Evolutionary conservation across 1,140 invertebrate species (phyloP), one percentile per base, ranked within the genome.

Genomic region (Maconellicoccus hirsutus): DNA sequence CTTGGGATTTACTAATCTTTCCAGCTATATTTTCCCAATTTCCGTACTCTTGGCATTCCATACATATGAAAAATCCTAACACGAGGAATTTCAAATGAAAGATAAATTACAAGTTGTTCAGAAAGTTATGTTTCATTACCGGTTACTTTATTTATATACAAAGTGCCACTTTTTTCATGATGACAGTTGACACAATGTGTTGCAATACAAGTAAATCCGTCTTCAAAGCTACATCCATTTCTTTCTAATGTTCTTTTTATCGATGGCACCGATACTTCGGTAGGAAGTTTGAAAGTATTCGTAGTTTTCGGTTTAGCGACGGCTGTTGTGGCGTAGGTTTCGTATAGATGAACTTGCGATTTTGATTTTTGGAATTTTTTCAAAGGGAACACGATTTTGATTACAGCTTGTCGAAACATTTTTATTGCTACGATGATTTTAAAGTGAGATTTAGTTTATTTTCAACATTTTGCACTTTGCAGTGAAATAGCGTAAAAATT

Each of bases 101-200:
- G 1, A 14, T 25, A 16, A 23, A 23, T 23, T 23, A 66, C 19
- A 25, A 12, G 61, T 66, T 4, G 19, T 8, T 66, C n/a, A n/a
- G n/a, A n/a, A n/a, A n/a, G n/a, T n/a, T n/a, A n/a, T n/a, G n/a
- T n/a, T 23, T 26, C 22, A 16, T 66, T 26, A 66, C 61, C 61
- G 22, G 61, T 66, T 23, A 66, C 25, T 66, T 66, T 66, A 66
- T 66, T 66, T 4, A 66, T 66, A 23, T 23, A 66, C 10, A 66
- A 16, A 16, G 25, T 16, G 19, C 61, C 61, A 25, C 25, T 14
- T 26, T 26, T 66, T 23, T 66, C 25, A 4, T 66, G 6, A 66
- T 23, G 25, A 66, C 61, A 66, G 21, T 66, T 66, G 3, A 19
- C 19, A 66, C 61, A 66, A 6, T 25, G 2, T 8, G 61, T 66